phyloP scores from a whole-genome alignment of 1,140 invertebrate species.

The Stenopsyche tienmushanensis region DNA sequence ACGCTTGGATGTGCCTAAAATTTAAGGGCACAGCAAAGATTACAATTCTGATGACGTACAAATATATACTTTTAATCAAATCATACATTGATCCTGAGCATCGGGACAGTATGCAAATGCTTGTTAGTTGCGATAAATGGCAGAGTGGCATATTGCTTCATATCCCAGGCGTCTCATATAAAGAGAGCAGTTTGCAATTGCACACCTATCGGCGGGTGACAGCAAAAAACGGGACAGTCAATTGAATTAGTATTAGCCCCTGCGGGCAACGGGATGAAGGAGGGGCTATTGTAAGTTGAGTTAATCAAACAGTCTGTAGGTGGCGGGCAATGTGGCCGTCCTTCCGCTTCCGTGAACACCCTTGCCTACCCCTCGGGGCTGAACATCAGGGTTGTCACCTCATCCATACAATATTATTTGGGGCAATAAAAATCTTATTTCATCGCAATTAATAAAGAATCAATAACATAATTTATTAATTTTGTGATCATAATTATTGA shows the following conservation, averaged over 20 bases:
- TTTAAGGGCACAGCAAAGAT: not conserved
- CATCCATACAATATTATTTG: not conserved
- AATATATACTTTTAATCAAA: not conserved
- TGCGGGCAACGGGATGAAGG: constrained; percentile 1
- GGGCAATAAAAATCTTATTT: too few species aligned
- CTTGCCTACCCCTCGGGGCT: constrained; percentile 17
- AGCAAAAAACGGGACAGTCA: constrained; percentile 32
- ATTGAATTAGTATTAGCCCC: constrained; percentile 41
- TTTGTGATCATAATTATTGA: too few species aligned
- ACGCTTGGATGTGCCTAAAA: not conserved
- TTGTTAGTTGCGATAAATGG: not conserved
- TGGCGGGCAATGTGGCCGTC: constrained; percentile 19
- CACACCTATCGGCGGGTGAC: constrained; percentile 17
- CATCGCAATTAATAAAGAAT: too few species aligned
- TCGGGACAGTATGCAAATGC: too few species aligned
- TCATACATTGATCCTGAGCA: not conserved
- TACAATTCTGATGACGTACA: not conserved
- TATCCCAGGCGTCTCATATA: constrained; percentile 1
- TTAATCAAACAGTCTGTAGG: constrained; percentile 38
- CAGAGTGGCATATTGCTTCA: constrained; percentile 8
- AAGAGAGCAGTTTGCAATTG: constrained; percentile 7
- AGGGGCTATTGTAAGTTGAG: constrained; percentile 22
- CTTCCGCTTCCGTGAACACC: constrained; percentile 34
- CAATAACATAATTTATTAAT: too few species aligned
- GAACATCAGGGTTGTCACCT: constrained; percentile 5